These are phyloP conservation scores for Delphinapterus leucas DNA, from an alignment of 2,113 vertebrate genomes.

Conservation along the genomic window DNA sequence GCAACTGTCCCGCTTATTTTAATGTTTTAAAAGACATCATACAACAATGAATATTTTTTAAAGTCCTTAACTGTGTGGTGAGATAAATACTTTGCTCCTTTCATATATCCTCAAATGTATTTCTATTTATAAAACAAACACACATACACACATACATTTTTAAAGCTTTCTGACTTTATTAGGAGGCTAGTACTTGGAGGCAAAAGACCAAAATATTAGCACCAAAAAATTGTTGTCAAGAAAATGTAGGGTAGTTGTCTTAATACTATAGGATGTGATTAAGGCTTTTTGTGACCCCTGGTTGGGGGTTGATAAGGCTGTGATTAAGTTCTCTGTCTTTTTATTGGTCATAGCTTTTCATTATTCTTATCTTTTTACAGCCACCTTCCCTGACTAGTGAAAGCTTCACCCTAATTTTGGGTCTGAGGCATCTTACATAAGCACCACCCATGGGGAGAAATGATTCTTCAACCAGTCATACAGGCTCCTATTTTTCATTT, in stretches of 20 bases:
- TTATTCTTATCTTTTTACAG: slow-evolving; percentile 65
- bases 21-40: slow-evolving; percentile 44
- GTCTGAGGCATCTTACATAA: slow-evolving; percentile 2
- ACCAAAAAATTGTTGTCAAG: slow-evolving; percentile 57
- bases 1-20: slow-evolving; percentile 16
- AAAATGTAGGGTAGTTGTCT: slow-evolving; percentile 74
- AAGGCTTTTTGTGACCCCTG: slow-evolving; percentile 61
- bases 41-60: slow-evolving; percentile 49
- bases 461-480: slow-evolving; percentile 4
- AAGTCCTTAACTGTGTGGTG: not conserved
- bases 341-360: slow-evolving; percentile 37
- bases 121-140: slow-evolving; percentile 67
- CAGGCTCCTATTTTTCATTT: slow-evolving; percentile 45
- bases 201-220: slow-evolving; percentile 76
- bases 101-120: not conserved
- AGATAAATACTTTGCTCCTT: slow-evolving; percentile 39
- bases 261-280: slow-evolving; percentile 71
- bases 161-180: slow-evolving; percentile 60
- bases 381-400: slow-evolving; percentile 22
- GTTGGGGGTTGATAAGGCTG: slow-evolving; percentile 52
- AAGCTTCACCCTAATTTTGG: slow-evolving; percentile 38
- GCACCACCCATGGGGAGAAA: slow-evolving; percentile 29
- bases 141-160: slow-evolving; percentile 54
- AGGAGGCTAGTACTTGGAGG: slow-evolving; percentile 55
- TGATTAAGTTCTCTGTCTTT: slow-evolving; percentile 64